A percentile compares a stretch with the other conserved stretches of the same genome.
Evolutionary conservation across 2,113 vertebrate species (phyloP).

Genomic region (Odocoileus virginianus): DNA sequence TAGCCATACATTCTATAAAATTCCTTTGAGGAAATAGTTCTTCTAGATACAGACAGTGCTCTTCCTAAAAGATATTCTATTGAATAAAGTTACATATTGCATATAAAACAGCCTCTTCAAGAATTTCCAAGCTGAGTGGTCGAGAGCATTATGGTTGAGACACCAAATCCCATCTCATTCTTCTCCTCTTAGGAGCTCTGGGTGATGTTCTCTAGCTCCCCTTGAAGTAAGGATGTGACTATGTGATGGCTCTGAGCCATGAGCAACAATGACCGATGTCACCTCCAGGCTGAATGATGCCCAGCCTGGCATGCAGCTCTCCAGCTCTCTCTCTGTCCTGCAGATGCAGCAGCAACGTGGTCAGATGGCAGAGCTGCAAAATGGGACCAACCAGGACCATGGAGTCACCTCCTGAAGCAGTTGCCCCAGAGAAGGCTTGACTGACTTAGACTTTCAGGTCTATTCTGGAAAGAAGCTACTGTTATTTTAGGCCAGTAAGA

Average conservation of each 20-base stretch:
- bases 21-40: background rate
- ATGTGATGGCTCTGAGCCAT: background rate
- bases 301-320: background rate
- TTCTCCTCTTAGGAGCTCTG: background rate
- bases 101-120: background rate
- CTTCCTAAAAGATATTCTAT: background rate
- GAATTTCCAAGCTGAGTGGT: background rate
- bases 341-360: background rate
- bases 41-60: background rate
- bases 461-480: background rate
- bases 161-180: background rate
- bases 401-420: background rate
- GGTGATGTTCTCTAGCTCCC: background rate
- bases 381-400: background rate
- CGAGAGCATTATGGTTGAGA: background rate
- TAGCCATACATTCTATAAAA: background rate
- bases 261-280: background rate
- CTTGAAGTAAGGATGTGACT: background rate
- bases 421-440: background rate
- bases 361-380: background rate
- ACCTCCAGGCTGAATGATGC: background rate
- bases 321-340: rapidly evolving
- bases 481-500: background rate
- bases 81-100: background rate
- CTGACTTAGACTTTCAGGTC: background rate